phyloP scores from a whole-genome alignment of 2,113 vertebrate species.

The Ifrita kowaldi region DNA sequence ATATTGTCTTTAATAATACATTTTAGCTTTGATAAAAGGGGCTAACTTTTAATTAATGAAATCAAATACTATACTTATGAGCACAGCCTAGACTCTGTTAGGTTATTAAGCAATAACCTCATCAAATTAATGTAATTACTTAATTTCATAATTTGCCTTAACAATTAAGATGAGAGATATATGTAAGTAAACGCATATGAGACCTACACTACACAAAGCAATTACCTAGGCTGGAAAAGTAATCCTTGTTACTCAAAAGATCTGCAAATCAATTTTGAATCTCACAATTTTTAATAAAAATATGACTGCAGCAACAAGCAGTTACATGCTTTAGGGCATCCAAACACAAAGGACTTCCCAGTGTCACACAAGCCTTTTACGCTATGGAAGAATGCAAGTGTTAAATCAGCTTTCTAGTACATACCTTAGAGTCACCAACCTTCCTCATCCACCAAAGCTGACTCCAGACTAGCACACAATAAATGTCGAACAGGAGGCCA shows the following conservation, averaged over 20 bases:
- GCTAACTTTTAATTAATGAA: background rate
- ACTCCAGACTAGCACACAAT: background rate
- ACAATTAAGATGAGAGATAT: background rate
- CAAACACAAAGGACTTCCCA: background rate
- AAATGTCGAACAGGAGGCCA: background rate
- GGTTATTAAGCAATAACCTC: background rate
- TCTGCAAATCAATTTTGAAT: background rate
- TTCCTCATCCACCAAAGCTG: background rate
- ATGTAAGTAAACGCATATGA: background rate
- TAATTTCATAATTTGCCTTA: background rate
- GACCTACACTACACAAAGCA: background rate
- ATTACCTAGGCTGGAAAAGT: background rate
- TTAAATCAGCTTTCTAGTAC: background rate
- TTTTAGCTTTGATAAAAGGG: background rate
- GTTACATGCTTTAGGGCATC: background rate
- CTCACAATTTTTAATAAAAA: background rate
- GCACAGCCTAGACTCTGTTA: background rate
- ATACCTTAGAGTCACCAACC: conserved; percentile 11
- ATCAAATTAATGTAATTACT: background rate
- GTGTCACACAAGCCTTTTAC: background rate
- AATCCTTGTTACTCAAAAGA: background rate
- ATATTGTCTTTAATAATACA: background rate
- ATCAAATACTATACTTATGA: background rate
- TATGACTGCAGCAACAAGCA: background rate
- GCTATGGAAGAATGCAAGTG: background rate